phyloP scores from a whole-genome alignment of 2,113 vertebrate species.

The Chiloscyllium plagiosum region DNA sequence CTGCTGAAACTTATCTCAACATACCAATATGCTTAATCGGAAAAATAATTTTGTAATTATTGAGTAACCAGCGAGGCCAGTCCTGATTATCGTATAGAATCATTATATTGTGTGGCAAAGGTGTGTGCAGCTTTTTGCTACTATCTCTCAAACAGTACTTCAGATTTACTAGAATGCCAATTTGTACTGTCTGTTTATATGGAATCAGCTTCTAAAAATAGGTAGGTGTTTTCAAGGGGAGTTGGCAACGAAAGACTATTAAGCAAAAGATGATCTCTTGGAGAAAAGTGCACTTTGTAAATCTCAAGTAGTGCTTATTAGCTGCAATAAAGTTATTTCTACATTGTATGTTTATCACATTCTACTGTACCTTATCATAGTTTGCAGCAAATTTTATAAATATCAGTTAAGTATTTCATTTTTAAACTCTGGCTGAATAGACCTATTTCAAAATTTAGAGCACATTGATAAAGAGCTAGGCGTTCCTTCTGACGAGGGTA shows the following conservation, averaged over 20 bases:
- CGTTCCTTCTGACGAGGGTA: background rate
- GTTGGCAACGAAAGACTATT: background rate
- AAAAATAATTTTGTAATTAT: background rate
- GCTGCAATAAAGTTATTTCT: background rate
- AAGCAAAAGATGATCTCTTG: background rate
- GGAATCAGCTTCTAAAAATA: background rate
- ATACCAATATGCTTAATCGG: background rate
- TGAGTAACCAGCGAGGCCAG: background rate
- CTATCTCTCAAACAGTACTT: background rate
- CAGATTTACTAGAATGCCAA: background rate
- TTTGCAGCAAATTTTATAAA: background rate
- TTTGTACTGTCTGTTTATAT: background rate
- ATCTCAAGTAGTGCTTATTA: background rate
- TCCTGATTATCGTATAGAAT: background rate
- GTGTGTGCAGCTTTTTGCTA: background rate
- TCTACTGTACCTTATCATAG: background rate
- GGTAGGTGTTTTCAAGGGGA: background rate
- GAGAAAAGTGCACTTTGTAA: background rate
- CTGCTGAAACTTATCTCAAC: background rate
- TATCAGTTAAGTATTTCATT: background rate
- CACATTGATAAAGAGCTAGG: background rate
- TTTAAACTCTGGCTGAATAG: background rate
- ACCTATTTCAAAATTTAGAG: background rate
- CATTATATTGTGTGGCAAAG: background rate
- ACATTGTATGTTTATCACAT: background rate